Evolutionary conservation across 2,888 invertebrate species (phyloP), one percentile per base, ranked within the genome.

Genomic region (Drosophila paracracens): DNA sequence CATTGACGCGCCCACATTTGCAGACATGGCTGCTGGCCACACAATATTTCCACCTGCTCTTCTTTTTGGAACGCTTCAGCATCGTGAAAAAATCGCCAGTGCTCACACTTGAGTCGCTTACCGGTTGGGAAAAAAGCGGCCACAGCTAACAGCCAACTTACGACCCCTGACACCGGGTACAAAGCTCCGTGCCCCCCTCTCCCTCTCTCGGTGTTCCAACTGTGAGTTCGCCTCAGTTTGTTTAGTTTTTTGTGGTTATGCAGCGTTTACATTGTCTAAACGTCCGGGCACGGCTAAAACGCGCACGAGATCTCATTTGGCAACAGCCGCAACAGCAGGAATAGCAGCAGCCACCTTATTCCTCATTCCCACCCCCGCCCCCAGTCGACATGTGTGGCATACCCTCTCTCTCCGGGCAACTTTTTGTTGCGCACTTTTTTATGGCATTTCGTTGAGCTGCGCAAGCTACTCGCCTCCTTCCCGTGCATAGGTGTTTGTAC

Each of bases 261-360:
- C 70, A 58, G 68, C 88, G 85, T 89, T 89, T 89, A 87, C 87
- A 87, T 89, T 89, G 89, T 89, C 86, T 88, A 82, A 89, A 84
- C 86, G 81, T 70, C 76, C 80, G 84, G 78, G 82, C 75, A 70
- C 56, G 80, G 76, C 86, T 75, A 83, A 83, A 74, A 82, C 72
- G 60, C 73, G 38, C 46, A 70, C 65, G 71, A 65, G 54, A 79
- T 79, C 77, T 79, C 77, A 78, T 78, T 81, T 81, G 79, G 70
- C 72, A 73, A 62, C 66, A 66, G 50, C 52, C 50, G 29, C 33
- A 18, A 8, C 35, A 21, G 2, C 38, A 58, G 40, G 3, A n/a
- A 10, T 7, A 11, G 33, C 36, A 35, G 35, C 35, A 36, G 35
- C 35, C 36, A 29, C 53, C 70, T 51, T 36, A 18, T 36, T 18